A percentile compares a stretch with the other conserved stretches of the same genome.
phyloP scores from a whole-genome alignment of 2,888 invertebrate genomes.

The Chrysotoxum bicinctum region DNA sequence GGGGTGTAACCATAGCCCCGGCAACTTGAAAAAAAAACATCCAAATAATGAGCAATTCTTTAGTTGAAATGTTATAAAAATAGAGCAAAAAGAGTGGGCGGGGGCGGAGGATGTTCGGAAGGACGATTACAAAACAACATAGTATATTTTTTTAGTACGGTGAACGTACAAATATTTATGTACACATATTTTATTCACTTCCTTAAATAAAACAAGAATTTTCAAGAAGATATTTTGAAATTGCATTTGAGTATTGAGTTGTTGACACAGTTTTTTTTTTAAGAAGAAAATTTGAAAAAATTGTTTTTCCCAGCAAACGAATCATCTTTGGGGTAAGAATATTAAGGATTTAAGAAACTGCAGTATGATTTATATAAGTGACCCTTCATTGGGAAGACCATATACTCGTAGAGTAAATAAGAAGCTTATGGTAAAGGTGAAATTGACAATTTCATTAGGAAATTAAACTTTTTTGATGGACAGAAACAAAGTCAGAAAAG shows the following conservation, averaged over 20 bases:
- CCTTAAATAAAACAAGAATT: slow-evolving; percentile 42
- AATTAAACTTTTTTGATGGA: too few species aligned
- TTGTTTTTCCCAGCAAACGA: too few species aligned
- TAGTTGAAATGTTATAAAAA: slow-evolving; percentile 28
- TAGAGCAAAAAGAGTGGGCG: background rate
- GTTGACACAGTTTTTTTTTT: slow-evolving; percentile 50
- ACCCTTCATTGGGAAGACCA: too few species aligned
- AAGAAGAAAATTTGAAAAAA: too few species aligned
- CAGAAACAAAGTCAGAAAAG: too few species aligned
- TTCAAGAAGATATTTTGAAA: slow-evolving; percentile 49
- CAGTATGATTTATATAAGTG: too few species aligned
- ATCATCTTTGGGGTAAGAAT: too few species aligned
- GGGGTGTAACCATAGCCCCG: slow-evolving; percentile 37
- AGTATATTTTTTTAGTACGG: background rate
- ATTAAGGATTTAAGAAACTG: too few species aligned
- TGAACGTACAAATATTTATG: background rate
- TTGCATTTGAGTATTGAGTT: slow-evolving; percentile 50
- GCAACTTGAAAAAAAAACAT: slow-evolving; percentile 7
- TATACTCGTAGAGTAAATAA: too few species aligned
- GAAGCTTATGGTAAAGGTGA: too few species aligned
- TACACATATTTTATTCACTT: slow-evolving; percentile 31
- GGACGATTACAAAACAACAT: slow-evolving; percentile 51
- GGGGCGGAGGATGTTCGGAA: slow-evolving; percentile 14
- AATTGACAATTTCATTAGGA: too few species aligned
- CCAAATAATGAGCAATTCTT: slow-evolving; percentile 50